Conservation (phyloP, 2,113 vertebrate species). For the Trochalopteron elliotii region DNA sequence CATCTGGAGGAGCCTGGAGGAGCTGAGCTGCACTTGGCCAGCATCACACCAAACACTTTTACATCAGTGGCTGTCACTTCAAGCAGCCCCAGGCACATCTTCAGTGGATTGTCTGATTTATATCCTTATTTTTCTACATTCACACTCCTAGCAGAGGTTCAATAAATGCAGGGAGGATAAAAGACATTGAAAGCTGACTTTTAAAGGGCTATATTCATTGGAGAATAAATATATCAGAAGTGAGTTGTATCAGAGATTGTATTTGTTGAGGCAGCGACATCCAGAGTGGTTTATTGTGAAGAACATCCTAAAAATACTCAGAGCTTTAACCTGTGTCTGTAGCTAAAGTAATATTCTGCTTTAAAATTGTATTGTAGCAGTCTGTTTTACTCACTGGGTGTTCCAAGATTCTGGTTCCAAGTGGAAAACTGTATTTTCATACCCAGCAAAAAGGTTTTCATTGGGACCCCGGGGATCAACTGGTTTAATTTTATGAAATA, state of each 20-base stretch:
- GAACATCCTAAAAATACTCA: background rate
- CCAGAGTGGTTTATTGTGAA: background rate
- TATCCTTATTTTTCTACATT: background rate
- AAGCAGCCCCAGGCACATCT: background rate
- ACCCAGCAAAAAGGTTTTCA: background rate
- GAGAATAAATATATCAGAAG: background rate
- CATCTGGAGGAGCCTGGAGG: background rate
- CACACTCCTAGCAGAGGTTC: background rate
- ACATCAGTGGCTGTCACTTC: fast-evolving
- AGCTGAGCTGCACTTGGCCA: background rate
- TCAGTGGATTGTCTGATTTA: background rate
- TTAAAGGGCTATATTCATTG: background rate
- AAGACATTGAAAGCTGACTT: background rate
- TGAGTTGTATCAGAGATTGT: background rate
- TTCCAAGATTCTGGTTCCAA: background rate
- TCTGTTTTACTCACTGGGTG: background rate
- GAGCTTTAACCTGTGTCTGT: background rate
- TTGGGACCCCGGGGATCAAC: background rate
- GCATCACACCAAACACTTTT: background rate
- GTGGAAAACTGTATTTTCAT: background rate
- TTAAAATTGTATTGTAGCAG: background rate
- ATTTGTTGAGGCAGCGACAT: background rate
- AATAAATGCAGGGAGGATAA: background rate
- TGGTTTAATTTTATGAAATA: background rate
- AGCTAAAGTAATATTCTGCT: background rate